A percentile compares a stretch with the other conserved stretches of the same genome.
phyloP scores from a whole-genome alignment of 2,797 vertebrate genomes.

The Sphenodon punctatus region DNA sequence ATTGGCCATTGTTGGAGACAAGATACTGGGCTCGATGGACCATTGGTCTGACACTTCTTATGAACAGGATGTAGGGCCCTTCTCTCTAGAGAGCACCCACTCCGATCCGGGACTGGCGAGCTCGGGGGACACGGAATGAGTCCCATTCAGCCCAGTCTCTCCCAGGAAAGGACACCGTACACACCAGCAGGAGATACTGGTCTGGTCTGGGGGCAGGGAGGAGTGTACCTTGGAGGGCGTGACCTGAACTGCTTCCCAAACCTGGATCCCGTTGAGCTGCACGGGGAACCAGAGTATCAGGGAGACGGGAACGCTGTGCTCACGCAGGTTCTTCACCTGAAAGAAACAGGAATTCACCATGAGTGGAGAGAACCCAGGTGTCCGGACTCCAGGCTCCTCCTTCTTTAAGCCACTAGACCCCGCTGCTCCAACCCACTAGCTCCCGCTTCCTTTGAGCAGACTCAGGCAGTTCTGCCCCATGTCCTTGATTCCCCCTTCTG shows the following conservation, averaged over 20 bases:
- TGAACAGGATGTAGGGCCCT: no score
- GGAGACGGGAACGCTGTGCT: constrained; percentile 67
- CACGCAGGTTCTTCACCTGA: constrained; percentile 79
- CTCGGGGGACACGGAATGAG: no score
- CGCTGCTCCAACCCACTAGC: no score
- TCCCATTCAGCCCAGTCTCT: not conserved
- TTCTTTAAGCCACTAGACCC: not conserved
- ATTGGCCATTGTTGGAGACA: no score
- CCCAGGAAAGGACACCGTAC: not conserved
- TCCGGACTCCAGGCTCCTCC: no score
- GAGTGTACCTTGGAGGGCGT: constrained; percentile 45
- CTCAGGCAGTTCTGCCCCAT: not conserved
- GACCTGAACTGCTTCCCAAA: constrained; percentile 41
- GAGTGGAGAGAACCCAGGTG: not conserved
- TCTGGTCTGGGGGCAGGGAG: not conserved
- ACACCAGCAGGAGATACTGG: not conserved
- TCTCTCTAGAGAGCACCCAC: not conserved
- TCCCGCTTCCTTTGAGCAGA: no score
- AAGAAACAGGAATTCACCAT: not conserved
- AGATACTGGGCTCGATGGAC: no score
- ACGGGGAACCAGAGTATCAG: constrained; percentile 81
- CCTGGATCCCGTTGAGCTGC: constrained; percentile 47
- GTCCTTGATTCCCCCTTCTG: no score
- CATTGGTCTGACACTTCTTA: no score
- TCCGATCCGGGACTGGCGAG: not conserved